Conservation (phyloP, 2,113 vertebrate species). For the Laterallus jamaicensis region DNA sequence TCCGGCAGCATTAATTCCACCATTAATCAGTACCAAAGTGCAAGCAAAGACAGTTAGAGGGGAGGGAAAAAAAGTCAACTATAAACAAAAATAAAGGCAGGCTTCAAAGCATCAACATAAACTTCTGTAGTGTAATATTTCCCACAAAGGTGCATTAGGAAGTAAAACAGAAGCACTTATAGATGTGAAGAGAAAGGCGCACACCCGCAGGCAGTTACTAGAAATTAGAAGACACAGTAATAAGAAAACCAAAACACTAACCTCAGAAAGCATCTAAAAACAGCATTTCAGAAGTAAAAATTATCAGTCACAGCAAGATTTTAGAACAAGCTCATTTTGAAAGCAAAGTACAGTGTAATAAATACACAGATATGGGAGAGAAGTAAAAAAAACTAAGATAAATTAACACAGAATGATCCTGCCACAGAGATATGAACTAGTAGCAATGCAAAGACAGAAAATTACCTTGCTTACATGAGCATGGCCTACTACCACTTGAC, state of each 20-base stretch:
- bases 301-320: not conserved
- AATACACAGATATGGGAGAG: not conserved
- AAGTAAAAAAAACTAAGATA: not conserved
- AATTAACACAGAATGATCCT: not conserved
- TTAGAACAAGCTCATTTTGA: not conserved
- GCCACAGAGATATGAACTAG: not conserved
- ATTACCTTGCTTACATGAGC: not conserved
- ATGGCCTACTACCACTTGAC: fast-evolving
- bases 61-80: not conserved
- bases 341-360: not conserved
- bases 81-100: not conserved
- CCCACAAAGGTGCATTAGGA: not conserved
- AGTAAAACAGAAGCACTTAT: not conserved
- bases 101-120: not conserved
- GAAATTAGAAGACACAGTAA: not conserved
- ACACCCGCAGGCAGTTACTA: not conserved
- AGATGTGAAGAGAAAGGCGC: not conserved
- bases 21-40: not conserved
- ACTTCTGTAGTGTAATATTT: not conserved
- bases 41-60: not conserved
- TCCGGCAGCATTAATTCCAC: not conserved
- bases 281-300: not conserved
- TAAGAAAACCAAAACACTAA: not conserved
- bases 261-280: not conserved
- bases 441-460: not conserved